These are phyloP conservation scores for Amazonetta brasiliensis DNA, from an alignment of 2,797 vertebrate genomes.

Conservation along the genomic window DNA sequence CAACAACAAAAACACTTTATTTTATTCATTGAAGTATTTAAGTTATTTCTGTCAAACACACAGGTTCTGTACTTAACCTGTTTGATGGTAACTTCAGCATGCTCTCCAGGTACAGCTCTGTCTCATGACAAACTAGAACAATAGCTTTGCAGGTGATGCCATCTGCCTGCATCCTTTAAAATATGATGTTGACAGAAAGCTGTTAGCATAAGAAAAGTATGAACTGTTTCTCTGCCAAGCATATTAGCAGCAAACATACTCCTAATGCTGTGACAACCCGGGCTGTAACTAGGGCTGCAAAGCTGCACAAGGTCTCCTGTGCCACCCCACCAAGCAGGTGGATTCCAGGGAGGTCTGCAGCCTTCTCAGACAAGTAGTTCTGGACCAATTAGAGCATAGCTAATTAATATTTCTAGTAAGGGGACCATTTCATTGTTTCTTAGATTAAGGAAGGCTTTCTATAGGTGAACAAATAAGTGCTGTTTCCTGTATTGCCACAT, in stretches of 20 bases:
- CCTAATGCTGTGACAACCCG: neutral
- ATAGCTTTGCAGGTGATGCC: conserved; percentile 34
- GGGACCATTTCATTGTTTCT: neutral
- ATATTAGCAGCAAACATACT: neutral
- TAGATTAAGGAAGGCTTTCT: neutral
- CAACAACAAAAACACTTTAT: neutral
- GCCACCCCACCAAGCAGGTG: accelerated
- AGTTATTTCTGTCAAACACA: neutral
- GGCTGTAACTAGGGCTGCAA: neutral
- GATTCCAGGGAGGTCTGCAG: neutral
- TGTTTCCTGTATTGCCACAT: neutral
- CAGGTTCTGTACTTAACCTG: neutral
- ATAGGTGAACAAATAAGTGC: neutral
- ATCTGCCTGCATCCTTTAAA: conserved; percentile 35
- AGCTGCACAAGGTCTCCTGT: neutral
- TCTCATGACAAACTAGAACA: neutral
- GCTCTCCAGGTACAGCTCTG: neutral
- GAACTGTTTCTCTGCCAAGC: neutral
- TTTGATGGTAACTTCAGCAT: neutral
- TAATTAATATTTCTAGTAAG: neutral
- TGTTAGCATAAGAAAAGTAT: neutral
- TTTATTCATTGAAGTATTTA: neutral
- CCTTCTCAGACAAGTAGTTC: neutral
- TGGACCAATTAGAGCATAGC: neutral
- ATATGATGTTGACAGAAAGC: neutral